Evolutionary conservation across 1,140 invertebrate species (phyloP).

Genomic region (Drosophila triauraria): DNA sequence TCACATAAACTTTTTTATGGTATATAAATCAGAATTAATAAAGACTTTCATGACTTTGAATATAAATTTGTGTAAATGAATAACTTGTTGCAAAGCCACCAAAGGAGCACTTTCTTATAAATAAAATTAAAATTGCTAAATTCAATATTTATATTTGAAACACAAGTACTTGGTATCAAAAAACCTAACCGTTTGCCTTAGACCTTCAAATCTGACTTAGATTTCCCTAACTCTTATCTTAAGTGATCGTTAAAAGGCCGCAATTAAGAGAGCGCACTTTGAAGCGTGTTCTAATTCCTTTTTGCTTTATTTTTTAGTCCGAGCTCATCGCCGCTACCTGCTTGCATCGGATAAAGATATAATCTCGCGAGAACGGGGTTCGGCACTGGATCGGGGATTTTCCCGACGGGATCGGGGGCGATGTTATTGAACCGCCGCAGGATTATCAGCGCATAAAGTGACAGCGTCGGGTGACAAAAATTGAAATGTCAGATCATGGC

Average conservation of each 20-base stretch:
- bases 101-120: neutral
- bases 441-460: conserved; percentile 38
- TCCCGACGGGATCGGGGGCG: conserved; percentile 17
- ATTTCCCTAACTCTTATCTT: conserved; percentile 36
- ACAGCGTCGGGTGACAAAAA: conserved; percentile 31
- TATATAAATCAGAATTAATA: too few species aligned
- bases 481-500: conserved; percentile 50
- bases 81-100: too few species aligned
- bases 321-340: conserved; percentile 10
- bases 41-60: too few species aligned
- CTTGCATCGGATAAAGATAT: conserved; percentile 13
- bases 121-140: neutral
- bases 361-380: neutral
- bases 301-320: conserved; percentile 10
- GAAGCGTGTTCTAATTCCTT: conserved; percentile 47
- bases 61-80: too few species aligned
- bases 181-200: neutral
- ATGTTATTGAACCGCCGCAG: conserved; percentile 40
- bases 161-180: neutral
- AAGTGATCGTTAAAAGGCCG: conserved; percentile 22
- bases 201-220: neutral
- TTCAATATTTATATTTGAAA: neutral
- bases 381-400: conserved; percentile 22
- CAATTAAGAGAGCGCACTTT: conserved; percentile 36
- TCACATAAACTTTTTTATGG: too few species aligned